phyloP scores from a whole-genome alignment of 2,888 invertebrate species.

The Steinernema hermaphroditum region DNA sequence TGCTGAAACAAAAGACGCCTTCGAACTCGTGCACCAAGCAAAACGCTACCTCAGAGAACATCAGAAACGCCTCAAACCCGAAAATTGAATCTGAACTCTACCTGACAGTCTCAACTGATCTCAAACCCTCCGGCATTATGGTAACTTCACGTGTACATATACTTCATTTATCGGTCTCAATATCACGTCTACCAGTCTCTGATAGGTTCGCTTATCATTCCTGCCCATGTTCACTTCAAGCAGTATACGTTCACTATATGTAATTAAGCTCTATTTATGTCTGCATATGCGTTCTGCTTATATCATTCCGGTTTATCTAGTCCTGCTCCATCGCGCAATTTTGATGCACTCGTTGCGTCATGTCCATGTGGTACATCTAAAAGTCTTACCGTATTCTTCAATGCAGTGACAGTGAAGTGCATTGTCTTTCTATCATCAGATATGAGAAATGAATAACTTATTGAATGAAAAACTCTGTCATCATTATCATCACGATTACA shows the following conservation, averaged over 20 bases:
- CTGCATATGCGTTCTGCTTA: background rate
- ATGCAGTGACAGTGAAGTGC: too few relatives aligned
- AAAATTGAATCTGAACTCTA: background rate
- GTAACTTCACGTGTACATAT: slow-evolving; percentile 5
- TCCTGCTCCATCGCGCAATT: slow-evolving; percentile 10
- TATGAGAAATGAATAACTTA: background rate
- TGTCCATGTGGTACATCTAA: too few relatives aligned
- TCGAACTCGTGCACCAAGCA: background rate
- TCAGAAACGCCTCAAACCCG: background rate
- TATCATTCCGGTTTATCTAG: slow-evolving; percentile 23
- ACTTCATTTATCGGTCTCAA: background rate
- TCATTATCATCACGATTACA: too few relatives aligned
- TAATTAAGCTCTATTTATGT: background rate
- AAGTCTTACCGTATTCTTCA: too few relatives aligned
- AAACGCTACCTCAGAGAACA: background rate
- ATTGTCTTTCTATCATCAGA: background rate
- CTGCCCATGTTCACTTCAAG: background rate
- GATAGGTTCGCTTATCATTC: background rate
- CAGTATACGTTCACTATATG: background rate
- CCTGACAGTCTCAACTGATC: background rate
- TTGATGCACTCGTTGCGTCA: background rate
- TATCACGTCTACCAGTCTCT: background rate
- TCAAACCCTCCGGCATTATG: slow-evolving; percentile 9
- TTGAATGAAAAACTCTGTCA: background rate
- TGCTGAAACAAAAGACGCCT: background rate